phyloP scores from a whole-genome alignment of 2,888 invertebrate species.

The Heterodera filipjevi region DNA sequence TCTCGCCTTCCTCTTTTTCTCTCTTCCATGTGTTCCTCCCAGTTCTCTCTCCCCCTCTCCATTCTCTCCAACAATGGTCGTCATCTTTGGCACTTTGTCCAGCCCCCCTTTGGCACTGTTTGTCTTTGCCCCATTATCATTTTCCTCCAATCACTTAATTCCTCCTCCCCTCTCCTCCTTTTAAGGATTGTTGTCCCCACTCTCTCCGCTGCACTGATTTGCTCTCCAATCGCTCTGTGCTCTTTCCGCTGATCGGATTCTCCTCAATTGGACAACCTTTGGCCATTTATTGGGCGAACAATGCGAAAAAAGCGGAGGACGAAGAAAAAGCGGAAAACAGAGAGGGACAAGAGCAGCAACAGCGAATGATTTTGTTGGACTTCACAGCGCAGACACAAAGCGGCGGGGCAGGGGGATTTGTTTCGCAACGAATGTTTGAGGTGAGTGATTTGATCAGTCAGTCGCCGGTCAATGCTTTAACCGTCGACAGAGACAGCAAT shows the following conservation, averaged over 20 bases:
- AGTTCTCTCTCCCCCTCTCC: background rate
- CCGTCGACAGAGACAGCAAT: no score
- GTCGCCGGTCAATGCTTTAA: no score
- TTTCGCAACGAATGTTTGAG: background rate
- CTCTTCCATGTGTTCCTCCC: background rate
- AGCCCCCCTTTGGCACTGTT: background rate
- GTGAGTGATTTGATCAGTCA: background rate
- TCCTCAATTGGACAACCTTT: background rate
- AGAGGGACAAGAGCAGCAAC: no score
- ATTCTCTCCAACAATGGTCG: background rate
- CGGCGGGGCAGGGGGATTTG: background rate
- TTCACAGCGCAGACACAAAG: background rate
- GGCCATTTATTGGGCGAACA: conserved; percentile 13
- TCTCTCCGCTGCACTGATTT: background rate
- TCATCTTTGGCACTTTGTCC: background rate
- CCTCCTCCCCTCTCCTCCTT: background rate
- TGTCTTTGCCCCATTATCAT: background rate
- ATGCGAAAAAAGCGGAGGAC: background rate
- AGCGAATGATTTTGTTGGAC: conserved; percentile 1
- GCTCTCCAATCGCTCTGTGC: background rate
- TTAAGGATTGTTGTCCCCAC: background rate
- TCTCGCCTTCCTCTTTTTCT: background rate
- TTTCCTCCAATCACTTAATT: background rate
- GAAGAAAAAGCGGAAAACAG: background rate
- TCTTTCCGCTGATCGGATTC: background rate